Conservation (phyloP, 2,888 invertebrate genomes). For the Scelioninae gen. 1 region DNA sequence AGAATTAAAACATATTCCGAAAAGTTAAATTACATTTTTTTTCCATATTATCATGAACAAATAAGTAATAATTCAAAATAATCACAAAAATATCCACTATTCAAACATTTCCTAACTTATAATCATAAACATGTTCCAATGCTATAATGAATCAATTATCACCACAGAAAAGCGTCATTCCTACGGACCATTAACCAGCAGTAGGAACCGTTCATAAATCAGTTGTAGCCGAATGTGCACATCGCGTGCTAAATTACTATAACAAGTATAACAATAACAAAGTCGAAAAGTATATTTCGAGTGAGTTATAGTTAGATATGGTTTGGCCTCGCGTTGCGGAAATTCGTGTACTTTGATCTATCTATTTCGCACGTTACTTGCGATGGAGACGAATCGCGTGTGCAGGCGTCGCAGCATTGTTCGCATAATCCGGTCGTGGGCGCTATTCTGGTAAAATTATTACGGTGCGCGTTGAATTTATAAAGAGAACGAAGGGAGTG, state of each 20-base stretch:
- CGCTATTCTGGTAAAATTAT: slow-evolving; percentile 73
- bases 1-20: too few species aligned
- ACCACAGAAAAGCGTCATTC: slow-evolving; percentile 32
- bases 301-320: slow-evolving; percentile 67
- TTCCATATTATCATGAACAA: too few species aligned
- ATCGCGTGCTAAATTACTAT: slow-evolving; percentile 37
- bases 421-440: slow-evolving; percentile 70
- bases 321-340: slow-evolving; percentile 60
- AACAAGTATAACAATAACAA: slow-evolving; percentile 62
- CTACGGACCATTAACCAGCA: slow-evolving; percentile 27
- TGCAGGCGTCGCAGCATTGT: slow-evolving; percentile 72
- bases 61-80: too few species aligned
- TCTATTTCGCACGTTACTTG: slow-evolving; percentile 63
- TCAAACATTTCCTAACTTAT: slow-evolving; percentile 10
- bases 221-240: slow-evolving; percentile 33
- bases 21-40: too few species aligned
- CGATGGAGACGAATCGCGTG: slow-evolving; percentile 68
- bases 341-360: slow-evolving; percentile 65
- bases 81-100: too few species aligned
- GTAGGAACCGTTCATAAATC: slow-evolving; percentile 30
- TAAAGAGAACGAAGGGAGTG: slow-evolving; percentile 39
- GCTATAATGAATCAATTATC: slow-evolving; percentile 38
- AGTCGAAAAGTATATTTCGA: slow-evolving; percentile 54
- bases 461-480: slow-evolving; percentile 60
- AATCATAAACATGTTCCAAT: slow-evolving; percentile 10